Percentiles rank a stretch among this genome's conserved stretches.
phyloP scores from a whole-genome alignment of 2,888 invertebrate genomes.

The Zele albiditarsus region DNA sequence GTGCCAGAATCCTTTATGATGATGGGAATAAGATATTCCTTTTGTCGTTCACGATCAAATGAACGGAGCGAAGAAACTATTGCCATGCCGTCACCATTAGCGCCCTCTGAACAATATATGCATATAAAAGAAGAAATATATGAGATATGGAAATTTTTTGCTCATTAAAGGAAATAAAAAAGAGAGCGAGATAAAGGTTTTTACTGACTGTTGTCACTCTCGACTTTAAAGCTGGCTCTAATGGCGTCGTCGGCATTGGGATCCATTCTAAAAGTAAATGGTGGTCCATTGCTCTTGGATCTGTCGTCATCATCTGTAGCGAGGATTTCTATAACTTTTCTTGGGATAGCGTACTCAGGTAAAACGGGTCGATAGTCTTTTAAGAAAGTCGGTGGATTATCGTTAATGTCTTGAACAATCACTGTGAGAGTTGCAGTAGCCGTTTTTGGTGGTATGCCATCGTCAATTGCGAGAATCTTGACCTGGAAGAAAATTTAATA shows the following conservation, averaged over 20 bases:
- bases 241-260: constrained; percentile 95
- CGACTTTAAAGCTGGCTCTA: constrained; percentile 94
- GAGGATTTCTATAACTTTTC: constrained; percentile 92
- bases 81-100: constrained; percentile 98
- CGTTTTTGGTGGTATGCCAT: constrained; percentile 93
- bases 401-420: constrained; percentile 95
- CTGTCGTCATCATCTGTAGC: constrained; percentile 96
- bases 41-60: constrained; percentile 96
- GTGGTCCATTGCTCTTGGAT: constrained; percentile 95
- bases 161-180: constrained; percentile 21
- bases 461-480: constrained; percentile 95
- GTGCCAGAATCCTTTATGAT: constrained; percentile 97
- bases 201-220: constrained; percentile 93
- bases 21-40: constrained; percentile 97
- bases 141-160: background rate
- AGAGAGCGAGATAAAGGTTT: constrained; percentile 13
- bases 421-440: constrained; percentile 95
- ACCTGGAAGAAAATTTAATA: constrained; percentile 73
- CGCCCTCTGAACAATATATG: constrained; percentile 81
- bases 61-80: constrained; percentile 94
- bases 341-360: constrained; percentile 92
- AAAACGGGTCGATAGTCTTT: constrained; percentile 94
- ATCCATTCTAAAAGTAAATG: constrained; percentile 95
- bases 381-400: constrained; percentile 94
- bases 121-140: constrained; percentile 8